phyloP scores from a whole-genome alignment of 2,888 invertebrate genomes.

The Hypselothyrea guttata region DNA sequence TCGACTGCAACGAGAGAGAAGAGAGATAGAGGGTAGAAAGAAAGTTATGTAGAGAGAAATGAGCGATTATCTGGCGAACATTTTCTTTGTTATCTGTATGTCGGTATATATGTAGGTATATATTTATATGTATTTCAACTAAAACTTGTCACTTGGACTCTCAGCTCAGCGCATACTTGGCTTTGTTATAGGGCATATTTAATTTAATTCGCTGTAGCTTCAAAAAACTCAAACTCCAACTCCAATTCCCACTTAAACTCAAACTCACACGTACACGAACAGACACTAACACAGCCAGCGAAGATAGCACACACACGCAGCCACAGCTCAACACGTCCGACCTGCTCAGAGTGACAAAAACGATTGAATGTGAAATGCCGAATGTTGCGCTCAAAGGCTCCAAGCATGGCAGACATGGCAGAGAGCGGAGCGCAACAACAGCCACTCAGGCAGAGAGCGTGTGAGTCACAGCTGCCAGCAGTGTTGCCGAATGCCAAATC shows the following conservation, averaged over 20 bases:
- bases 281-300: constrained; percentile 59
- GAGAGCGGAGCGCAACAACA: too few species aligned
- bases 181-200: constrained; percentile 12
- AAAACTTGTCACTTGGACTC: constrained; percentile 38
- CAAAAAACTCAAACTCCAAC: constrained; percentile 54
- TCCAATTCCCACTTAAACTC: too few species aligned
- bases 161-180: constrained; percentile 47
- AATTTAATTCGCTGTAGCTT: constrained; percentile 29
- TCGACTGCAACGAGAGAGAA: constrained; percentile 68
- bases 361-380: constrained; percentile 59
- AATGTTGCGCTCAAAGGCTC: constrained; percentile 26
- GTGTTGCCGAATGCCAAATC: too few species aligned
- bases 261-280: neutral
- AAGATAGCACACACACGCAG: constrained; percentile 45
- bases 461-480: constrained; percentile 58
- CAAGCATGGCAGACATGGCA: constrained; percentile 58
- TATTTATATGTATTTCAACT: constrained; percentile 11
- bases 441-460: constrained; percentile 50
- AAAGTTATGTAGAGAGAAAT: constrained; percentile 41
- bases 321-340: constrained; percentile 67
- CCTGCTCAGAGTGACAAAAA: constrained; percentile 63
- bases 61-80: constrained; percentile 31
- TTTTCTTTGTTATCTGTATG: constrained; percentile 32
- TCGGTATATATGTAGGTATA: constrained; percentile 19
- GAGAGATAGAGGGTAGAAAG: constrained; percentile 44